phyloP scores from a whole-genome alignment of 2,797 vertebrate genomes.

The Channallabes apus region DNA sequence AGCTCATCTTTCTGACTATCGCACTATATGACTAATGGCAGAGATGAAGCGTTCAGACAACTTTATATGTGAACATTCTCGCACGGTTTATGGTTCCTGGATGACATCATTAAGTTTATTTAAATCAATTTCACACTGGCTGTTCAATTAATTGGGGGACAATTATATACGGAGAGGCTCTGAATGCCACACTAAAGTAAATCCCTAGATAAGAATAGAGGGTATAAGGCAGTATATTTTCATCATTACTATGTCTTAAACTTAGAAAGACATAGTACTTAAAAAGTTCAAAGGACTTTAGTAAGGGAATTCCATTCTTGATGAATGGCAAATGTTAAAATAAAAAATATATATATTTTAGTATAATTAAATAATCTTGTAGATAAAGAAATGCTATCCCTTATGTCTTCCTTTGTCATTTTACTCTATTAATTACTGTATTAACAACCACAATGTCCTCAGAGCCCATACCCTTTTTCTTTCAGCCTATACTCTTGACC shows the following conservation, averaged over 20 bases:
- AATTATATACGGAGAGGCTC: constrained; percentile 65
- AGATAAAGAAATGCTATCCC: neutral
- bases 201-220: constrained; percentile 50
- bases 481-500: constrained; percentile 4
- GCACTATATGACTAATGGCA: constrained; percentile 47
- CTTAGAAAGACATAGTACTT: no score
- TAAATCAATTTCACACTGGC: constrained; percentile 63
- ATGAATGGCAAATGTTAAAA: neutral
- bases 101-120: constrained; percentile 69
- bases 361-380: neutral
- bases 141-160: constrained; percentile 65
- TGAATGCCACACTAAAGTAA: constrained; percentile 63
- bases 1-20: constrained; percentile 1
- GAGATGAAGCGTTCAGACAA: constrained; percentile 55
- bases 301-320: neutral
- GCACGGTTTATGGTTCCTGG: constrained; percentile 59
- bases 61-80: constrained; percentile 60
- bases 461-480: constrained; percentile 2
- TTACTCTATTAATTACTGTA: neutral
- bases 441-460: neutral
- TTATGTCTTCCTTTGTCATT: neutral
- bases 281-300: no score
- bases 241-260: neutral
- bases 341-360: neutral
- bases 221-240: constrained; percentile 14